Base-by-base conservation (phyloP, 1,140 invertebrate genomes). In the Homarus americanus region DNA sequence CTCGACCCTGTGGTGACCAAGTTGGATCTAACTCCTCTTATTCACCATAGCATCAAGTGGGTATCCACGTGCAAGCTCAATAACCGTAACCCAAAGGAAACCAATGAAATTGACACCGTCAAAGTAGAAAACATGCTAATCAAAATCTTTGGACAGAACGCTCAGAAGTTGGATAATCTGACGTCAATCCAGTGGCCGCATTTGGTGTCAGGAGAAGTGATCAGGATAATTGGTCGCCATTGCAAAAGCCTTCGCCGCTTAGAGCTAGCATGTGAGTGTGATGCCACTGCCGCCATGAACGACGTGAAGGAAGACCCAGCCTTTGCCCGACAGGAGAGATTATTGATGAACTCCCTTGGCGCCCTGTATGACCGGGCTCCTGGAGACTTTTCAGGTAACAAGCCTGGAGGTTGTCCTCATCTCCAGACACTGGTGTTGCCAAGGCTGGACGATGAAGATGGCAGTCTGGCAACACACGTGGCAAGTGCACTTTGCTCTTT, bases 391-490 rank as follows among this genome's bases (percentile, higher is more conserved):
- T 87, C 44, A 34, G 89, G 58, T 15, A 78, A 41, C 0, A 41
- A 49, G 38, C 84, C 83, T 9, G 41, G 24, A 4, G 92, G 92
- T 5, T 92, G 92, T 44, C 79, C 89, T 20, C 34, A 69, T 5
- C 58, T 91, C 4, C 80, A 83, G 34, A 78, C 36, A 63, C 63
- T 92, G 24, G 79, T 92, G 7, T 69, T 92, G 4, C 92, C 92
- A 2, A 69, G 90, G 15, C 24, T 92, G 28, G 92, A 92, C 40
- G 92, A 92, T 36, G 92, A 92, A 36, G 91, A 92, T 40, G 92
- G 89, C 0, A 76, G 58, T n/a, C 58, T 87, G 20, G 92, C 92
- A 3, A 41, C 24, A 5, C 82, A 84, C 17, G 79, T 92, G 20
- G 73, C 90, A 12, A 36, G 63, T 2, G 92, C 92, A 1, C 73